These are phyloP conservation scores for Melanotaenia maccullochi DNA, from an alignment of 2,797 vertebrate genomes.

Conservation along the genomic window DNA sequence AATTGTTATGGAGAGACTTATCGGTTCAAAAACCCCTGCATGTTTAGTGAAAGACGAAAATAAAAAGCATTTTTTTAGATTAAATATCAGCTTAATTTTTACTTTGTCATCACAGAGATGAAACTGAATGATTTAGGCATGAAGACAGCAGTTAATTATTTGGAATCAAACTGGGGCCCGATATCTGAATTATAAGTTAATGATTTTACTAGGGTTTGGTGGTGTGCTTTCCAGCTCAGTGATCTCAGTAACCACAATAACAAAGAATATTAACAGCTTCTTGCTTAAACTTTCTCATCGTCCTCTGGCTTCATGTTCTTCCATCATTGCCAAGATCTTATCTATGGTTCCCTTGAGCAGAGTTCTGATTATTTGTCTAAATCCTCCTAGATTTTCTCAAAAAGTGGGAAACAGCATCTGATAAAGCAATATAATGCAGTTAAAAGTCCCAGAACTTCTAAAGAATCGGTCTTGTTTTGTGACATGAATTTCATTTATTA, in stretches of 20 bases:
- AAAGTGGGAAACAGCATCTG: neutral
- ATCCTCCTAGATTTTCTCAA: neutral
- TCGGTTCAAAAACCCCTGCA: neutral
- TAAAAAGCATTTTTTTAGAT: neutral
- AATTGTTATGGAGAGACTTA: neutral
- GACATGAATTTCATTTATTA: neutral
- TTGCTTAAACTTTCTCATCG: neutral
- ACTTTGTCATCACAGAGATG: neutral
- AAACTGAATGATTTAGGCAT: neutral
- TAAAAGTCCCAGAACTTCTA: neutral
- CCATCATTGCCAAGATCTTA: neutral
- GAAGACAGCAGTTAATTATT: neutral
- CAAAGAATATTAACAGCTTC: neutral
- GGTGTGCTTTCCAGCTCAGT: neutral
- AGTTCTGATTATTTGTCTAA: neutral
- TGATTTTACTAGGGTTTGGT: neutral
- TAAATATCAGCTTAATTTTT: neutral
- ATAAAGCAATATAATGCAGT: neutral
- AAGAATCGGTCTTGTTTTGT: neutral
- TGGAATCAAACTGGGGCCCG: neutral
- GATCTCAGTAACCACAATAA: neutral
- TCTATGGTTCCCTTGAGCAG: neutral
- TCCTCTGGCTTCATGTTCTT: neutral
- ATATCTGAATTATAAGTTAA: neutral
- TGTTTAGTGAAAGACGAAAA: neutral